Evolutionary conservation across 2,888 invertebrate species (phyloP).

Genomic region (Lycaena phlaeas): DNA sequence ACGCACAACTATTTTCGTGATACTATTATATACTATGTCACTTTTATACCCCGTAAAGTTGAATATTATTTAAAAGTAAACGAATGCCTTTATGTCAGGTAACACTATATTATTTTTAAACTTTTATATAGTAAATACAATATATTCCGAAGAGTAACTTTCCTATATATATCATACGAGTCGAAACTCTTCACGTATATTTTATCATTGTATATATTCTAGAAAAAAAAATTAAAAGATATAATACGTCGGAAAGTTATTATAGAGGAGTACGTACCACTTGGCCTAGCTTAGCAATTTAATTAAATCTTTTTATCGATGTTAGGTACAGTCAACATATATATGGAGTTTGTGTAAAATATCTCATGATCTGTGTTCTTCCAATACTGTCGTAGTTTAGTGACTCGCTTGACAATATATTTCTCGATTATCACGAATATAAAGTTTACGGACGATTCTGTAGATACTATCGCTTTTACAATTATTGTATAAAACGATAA

Average conservation of each 20-base stretch:
- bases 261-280: not conserved
- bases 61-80: constrained; percentile 14
- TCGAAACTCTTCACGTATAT: not conserved
- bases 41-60: constrained; percentile 34
- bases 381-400: constrained; percentile 52
- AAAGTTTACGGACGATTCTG: not conserved
- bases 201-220: constrained; percentile 1
- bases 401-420: constrained; percentile 56
- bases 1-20: constrained; percentile 66
- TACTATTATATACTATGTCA: constrained; percentile 30
- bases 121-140: not conserved
- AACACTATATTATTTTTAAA: not conserved
- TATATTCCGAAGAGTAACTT: not conserved
- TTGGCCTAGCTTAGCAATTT: constrained; percentile 22
- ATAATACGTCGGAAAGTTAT: constrained; percentile 5
- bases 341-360: constrained; percentile 38
- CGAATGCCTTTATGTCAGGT: no score
- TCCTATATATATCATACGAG: not conserved
- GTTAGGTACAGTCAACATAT: constrained; percentile 60
- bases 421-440: constrained; percentile 17
- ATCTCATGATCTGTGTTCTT: constrained; percentile 61
- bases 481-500: not conserved
- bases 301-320: constrained; percentile 39
- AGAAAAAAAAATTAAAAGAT: constrained; percentile 3
- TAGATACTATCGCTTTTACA: not conserved